Conservation (phyloP, 2,888 invertebrate species). For the Xanthorhoe designata region DNA sequence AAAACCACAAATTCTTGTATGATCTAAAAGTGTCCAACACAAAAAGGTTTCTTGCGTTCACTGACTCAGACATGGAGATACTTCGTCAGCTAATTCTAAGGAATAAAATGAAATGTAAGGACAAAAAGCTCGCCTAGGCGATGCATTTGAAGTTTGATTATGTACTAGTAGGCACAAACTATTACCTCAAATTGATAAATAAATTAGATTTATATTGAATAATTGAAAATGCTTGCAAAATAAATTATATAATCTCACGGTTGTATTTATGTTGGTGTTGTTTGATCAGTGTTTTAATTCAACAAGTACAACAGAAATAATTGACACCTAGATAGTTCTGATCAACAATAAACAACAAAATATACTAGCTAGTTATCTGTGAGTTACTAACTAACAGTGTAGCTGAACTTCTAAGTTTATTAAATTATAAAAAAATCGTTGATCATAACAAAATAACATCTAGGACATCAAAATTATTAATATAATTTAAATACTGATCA, state of each 20-base stretch:
- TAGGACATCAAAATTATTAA: not conserved
- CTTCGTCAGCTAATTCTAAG: slow-evolving; percentile 55
- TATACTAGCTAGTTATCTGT: too few species aligned
- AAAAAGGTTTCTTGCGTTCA: slow-evolving; percentile 56
- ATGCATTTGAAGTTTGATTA: not conserved
- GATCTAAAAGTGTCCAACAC: slow-evolving; percentile 58
- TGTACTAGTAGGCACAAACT: slow-evolving; percentile 15
- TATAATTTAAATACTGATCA: not conserved
- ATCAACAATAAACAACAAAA: not conserved
- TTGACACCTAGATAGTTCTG: not conserved
- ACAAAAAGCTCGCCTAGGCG: slow-evolving; percentile 30
- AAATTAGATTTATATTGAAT: not conserved
- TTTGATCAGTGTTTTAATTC: slow-evolving; percentile 9
- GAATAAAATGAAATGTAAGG: slow-evolving; percentile 36
- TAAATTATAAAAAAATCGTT: not conserved
- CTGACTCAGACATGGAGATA: slow-evolving; percentile 60
- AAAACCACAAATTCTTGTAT: slow-evolving; percentile 55
- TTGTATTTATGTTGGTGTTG: not conserved
- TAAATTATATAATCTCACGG: not conserved
- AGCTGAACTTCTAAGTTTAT: too few species aligned
- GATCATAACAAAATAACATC: slow-evolving; percentile 1
- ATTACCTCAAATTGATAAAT: slow-evolving; percentile 19
- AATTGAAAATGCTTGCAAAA: not conserved
- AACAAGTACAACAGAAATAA: not conserved
- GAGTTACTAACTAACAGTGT: too few species aligned